Percentiles rank a stretch among this genome's conserved stretches.
Conservation (phyloP, 1,140 invertebrate species). For the Alviniconcha marisindica region DNA sequence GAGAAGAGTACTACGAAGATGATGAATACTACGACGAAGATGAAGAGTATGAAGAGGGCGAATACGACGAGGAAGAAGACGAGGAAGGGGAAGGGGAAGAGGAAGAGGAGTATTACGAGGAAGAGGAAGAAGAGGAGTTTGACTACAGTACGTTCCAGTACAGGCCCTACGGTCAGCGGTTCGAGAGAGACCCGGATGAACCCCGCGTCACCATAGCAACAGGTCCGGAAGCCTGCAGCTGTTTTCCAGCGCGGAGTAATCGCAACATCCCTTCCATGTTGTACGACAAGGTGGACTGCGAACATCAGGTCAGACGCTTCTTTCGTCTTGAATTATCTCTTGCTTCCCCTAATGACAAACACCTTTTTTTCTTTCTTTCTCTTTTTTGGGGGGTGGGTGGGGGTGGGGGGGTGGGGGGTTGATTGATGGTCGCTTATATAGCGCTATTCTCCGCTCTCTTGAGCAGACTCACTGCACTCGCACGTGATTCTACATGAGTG, state of each 20-base stretch:
- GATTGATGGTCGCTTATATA: too few species aligned
- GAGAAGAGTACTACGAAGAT: slow-evolving; percentile 6
- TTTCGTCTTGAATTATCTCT: too few species aligned
- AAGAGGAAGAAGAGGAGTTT: slow-evolving; percentile 25
- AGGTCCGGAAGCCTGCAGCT: slow-evolving; percentile 35
- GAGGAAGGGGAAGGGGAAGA: slow-evolving; percentile 23
- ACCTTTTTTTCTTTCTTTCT: too few species aligned
- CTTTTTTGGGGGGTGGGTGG: too few species aligned
- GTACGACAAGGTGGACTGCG: slow-evolving; percentile 55
- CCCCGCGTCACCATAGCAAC: background rate
- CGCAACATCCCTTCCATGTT: slow-evolving; percentile 53
- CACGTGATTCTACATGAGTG: too few species aligned
- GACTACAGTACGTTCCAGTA: slow-evolving; percentile 15
- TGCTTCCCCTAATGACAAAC: too few species aligned
- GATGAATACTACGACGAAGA: slow-evolving; percentile 4
- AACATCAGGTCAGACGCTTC: slow-evolving; percentile 28
- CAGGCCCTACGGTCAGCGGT: background rate
- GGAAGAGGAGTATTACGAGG: slow-evolving; percentile 23
- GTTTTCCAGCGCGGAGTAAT: slow-evolving; percentile 52
- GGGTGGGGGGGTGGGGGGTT: too few species aligned
- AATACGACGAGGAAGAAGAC: background rate
- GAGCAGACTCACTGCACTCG: too few species aligned
- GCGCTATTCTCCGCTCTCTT: too few species aligned
- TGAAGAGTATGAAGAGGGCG: slow-evolving; percentile 9
- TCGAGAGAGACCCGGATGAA: background rate